Base-by-base conservation (phyloP, 1,140 invertebrate species). In the Sminthurides bifidus region DNA sequence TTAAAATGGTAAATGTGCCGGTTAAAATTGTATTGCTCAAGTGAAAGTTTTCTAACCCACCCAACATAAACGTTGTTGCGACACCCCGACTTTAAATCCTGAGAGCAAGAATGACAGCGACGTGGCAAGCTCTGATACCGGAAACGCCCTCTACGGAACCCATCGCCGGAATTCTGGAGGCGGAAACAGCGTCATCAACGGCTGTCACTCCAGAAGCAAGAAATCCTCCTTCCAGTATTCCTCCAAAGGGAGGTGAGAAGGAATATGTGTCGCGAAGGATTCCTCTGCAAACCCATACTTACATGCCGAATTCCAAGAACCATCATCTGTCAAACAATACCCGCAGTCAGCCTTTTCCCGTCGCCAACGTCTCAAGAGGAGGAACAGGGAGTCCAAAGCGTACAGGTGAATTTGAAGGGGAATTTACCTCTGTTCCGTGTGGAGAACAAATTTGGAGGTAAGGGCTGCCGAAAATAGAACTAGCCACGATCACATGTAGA, bases 111-210 rank as follows among this genome's bases (percentile, higher is more conserved):
- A 62, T 62, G 60, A 45, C 56, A 12, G 54, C 52, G 2, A 52
- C 56, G 5, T 62, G 60, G 60, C 52, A 57, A 38, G 27, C 60
- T 10, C 46, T 62, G n/a, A 55, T 52, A 33, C 56, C 60, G 26
- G 57, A 58, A 53, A 65, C 52, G 24, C 53, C 59, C 15, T 54
- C 66, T 17, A 61, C 60, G 2, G 60, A 61, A 24, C 60, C 60
- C 2, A 50, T 61, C n/a, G 44, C 51, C 10, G 31, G 29, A 30
- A 27, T 31, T 21, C 12, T 49, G 27, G 46, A 49, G 19, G 46
- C n/a, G 10, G 8, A 27, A 10, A 48, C 31, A 51, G 17, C 48
- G 14, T 51, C 48, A 4, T 26, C 45, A 10, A 8, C 45, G 26
- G 6, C 26, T 14, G 19, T 23, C 45, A 12, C 19, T 26, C 26